phyloP scores from a whole-genome alignment of 2,888 invertebrate species.

The Volucella inanis region DNA sequence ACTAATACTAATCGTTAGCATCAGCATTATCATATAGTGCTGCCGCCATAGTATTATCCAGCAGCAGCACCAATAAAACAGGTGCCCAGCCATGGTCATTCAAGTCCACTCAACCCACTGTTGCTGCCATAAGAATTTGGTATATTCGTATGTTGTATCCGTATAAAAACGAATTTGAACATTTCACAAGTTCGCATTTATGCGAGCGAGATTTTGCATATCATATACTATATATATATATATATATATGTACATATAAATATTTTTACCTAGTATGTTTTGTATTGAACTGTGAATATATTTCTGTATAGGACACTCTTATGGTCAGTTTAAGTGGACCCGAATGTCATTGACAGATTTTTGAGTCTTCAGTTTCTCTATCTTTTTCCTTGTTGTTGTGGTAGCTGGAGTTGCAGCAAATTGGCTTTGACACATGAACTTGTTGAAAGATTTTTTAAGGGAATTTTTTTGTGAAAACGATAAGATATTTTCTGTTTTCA shows the following conservation, averaged over 20 bases:
- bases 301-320: constrained; percentile 34
- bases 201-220: constrained; percentile 16
- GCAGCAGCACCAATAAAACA: constrained; percentile 52
- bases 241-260: not conserved
- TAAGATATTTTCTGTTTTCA: constrained; percentile 21
- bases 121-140: constrained; percentile 29
- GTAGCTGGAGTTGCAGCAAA: constrained; percentile 18
- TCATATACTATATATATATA: not conserved
- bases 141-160: constrained; percentile 13
- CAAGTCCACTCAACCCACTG: constrained; percentile 60
- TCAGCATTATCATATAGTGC: constrained; percentile 34
- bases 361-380: constrained; percentile 24
- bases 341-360: constrained; percentile 54
- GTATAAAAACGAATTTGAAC: not conserved
- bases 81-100: constrained; percentile 48
- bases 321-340: constrained; percentile 44
- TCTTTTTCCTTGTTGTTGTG: constrained; percentile 38
- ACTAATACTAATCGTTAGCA: constrained; percentile 28
- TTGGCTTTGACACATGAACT: constrained; percentile 49
- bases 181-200: not conserved
- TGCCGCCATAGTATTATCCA: constrained; percentile 22
- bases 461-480: constrained; percentile 47
- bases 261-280: not conserved
- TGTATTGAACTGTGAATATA: not conserved
- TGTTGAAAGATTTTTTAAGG: constrained; percentile 39